phyloP scores from a whole-genome alignment of 2,888 invertebrate species.

The Asteroscopus sphinx region DNA sequence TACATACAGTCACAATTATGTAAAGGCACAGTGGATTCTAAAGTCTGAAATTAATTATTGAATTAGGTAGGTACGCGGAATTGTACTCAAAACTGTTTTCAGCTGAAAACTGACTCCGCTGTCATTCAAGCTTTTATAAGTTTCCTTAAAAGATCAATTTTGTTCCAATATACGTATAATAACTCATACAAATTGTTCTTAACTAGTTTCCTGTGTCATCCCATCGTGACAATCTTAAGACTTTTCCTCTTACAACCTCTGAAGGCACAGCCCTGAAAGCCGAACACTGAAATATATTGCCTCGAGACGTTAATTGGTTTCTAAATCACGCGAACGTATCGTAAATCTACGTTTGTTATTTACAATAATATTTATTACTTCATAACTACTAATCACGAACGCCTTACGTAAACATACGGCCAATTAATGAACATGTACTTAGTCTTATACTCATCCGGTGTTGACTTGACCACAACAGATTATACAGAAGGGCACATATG shows the following conservation, averaged over 20 bases:
- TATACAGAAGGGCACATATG: slow-evolving; percentile 43
- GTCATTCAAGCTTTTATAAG: too few relatives aligned
- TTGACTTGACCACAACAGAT: slow-evolving; percentile 17
- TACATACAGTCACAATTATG: too few relatives aligned
- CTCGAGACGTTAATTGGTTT: slow-evolving; percentile 58
- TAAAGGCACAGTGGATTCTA: too few relatives aligned
- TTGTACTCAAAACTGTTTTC: too few relatives aligned
- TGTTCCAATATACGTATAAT: slow-evolving; percentile 10
- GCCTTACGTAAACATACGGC: slow-evolving; percentile 57
- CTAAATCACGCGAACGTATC: slow-evolving; percentile 61
- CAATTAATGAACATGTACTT: slow-evolving; percentile 46
- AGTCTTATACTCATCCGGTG: slow-evolving; percentile 51
- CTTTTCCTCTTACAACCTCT: slow-evolving; percentile 18
- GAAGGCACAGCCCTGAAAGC: slow-evolving; percentile 40
- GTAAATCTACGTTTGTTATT: slow-evolving; percentile 54
- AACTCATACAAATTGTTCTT: slow-evolving; percentile 28
- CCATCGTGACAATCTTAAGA: slow-evolving; percentile 11
- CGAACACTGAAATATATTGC: slow-evolving; percentile 47
- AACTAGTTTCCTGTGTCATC: slow-evolving; percentile 32
- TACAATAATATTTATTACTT: slow-evolving; percentile 59
- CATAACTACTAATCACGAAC: slow-evolving; percentile 51
- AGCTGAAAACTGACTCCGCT: too few relatives aligned
- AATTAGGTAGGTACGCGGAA: too few relatives aligned
- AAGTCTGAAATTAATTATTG: too few relatives aligned
- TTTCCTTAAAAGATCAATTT: too few relatives aligned